Conservation (phyloP, 2,888 invertebrate species). For the Phrixothrix hirtus region DNA sequence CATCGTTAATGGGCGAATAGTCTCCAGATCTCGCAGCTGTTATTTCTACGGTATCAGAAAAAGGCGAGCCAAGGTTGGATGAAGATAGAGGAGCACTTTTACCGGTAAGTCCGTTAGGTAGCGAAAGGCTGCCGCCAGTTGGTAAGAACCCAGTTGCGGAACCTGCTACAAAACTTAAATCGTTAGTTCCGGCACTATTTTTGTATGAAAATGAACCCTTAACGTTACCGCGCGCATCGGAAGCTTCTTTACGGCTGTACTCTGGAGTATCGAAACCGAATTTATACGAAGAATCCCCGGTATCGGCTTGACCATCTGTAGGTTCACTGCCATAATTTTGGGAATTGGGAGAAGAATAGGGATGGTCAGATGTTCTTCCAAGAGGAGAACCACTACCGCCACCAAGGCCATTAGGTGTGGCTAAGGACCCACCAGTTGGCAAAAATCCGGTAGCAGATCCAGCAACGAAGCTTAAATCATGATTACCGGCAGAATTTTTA, state of each 20-base stretch:
- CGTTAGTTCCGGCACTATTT: slow-evolving; percentile 35
- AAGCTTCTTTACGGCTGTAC: slow-evolving; percentile 33
- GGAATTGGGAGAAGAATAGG: not conserved
- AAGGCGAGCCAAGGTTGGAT: not conserved
- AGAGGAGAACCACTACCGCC: not conserved
- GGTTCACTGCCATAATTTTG: not conserved
- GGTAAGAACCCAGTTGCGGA: slow-evolving; percentile 44
- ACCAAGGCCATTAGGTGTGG: slow-evolving; percentile 36
- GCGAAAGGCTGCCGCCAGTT: slow-evolving; percentile 45
- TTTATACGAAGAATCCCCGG: slow-evolving; percentile 19
- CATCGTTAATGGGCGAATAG: not conserved
- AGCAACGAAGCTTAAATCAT: slow-evolving; percentile 40
- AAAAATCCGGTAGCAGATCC: slow-evolving; percentile 42
- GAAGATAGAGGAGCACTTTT: not conserved
- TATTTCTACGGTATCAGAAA: slow-evolving; percentile 3
- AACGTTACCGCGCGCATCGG: slow-evolving; percentile 38
- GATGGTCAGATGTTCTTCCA: not conserved
- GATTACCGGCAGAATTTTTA: slow-evolving; percentile 34
- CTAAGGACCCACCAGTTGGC: slow-evolving; percentile 51
- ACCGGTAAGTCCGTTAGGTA: slow-evolving; percentile 34
- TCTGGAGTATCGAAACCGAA: slow-evolving; percentile 10
- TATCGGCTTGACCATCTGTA: slow-evolving; percentile 23
- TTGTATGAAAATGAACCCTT: slow-evolving; percentile 38
- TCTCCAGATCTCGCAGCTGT: slow-evolving; percentile 4
- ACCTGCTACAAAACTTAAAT: slow-evolving; percentile 42